Conservation (phyloP, 2,113 vertebrate genomes). For the Halichoeres trimaculatus region DNA sequence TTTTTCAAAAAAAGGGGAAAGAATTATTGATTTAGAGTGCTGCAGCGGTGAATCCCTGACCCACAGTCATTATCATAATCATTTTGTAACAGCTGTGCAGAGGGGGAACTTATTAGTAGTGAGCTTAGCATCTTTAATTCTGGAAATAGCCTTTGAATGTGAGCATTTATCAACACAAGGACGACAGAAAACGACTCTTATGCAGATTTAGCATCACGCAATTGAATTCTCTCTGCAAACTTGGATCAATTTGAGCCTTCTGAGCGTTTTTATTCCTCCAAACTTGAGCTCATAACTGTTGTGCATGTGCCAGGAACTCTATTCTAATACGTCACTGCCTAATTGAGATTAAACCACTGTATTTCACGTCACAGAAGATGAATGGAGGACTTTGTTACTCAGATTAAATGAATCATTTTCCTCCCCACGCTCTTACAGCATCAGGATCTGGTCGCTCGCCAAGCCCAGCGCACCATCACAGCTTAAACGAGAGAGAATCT, state of each 20-base stretch:
- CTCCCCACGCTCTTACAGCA: constrained; percentile 3
- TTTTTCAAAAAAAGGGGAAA: neutral
- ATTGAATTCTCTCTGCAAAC: too few relatives aligned
- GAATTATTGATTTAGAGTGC: neutral
- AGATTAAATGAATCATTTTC: constrained; percentile 50
- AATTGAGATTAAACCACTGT: constrained; percentile 61
- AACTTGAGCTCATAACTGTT: too few relatives aligned
- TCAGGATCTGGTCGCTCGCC: constrained; percentile 41
- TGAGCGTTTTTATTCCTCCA: too few relatives aligned
- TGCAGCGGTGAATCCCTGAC: constrained; percentile 14
- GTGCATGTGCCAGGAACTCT: neutral
- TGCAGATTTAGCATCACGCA: too few relatives aligned
- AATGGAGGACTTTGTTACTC: constrained; percentile 33
- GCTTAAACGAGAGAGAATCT: constrained; percentile 57
- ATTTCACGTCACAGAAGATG: constrained; percentile 43
- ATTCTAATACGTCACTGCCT: constrained; percentile 31
- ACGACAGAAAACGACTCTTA: constrained; percentile 1
- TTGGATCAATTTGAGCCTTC: too few relatives aligned
- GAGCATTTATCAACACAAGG: neutral
- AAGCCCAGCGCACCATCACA: constrained; percentile 42
- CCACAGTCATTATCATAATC: constrained; percentile 3
- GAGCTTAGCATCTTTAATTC: neutral
- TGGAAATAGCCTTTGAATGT: constrained; percentile 1
- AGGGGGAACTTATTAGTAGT: neutral
- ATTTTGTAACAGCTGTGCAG: neutral